These are phyloP conservation scores for Vultur gryphus DNA, from an alignment of 2,797 vertebrate species.

Conservation along the genomic window DNA sequence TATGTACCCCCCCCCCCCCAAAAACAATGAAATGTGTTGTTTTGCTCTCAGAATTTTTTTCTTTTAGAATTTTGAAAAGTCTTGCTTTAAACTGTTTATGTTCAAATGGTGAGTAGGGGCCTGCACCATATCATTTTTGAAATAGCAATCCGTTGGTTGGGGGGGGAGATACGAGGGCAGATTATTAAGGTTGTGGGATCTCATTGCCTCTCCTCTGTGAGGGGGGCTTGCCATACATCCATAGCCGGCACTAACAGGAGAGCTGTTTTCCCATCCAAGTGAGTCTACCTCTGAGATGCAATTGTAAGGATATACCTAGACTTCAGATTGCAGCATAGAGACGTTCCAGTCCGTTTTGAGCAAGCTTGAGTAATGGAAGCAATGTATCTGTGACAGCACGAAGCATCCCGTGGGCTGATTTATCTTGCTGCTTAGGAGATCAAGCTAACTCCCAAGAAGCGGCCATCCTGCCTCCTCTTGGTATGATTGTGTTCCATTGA, in stretches of 20 bases:
- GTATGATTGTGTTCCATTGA: neutral
- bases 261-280: neutral
- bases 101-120: neutral
- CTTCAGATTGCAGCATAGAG: neutral
- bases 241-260: accelerated
- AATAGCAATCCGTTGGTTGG: neutral
- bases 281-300: neutral
- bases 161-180: neutral
- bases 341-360: neutral
- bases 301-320: neutral
- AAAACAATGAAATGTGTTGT: accelerated
- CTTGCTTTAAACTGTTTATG: neutral
- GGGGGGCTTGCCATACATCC: accelerated
- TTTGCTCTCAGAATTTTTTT: neutral
- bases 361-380: neutral
- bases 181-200: neutral
- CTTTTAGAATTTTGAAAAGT: neutral
- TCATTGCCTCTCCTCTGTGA: neutral
- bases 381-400: neutral
- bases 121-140: neutral
- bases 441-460: neutral
- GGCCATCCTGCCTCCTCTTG: neutral
- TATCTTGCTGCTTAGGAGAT: neutral
- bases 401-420: neutral
- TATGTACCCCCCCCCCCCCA: accelerated